phyloP scores from a whole-genome alignment of 2,797 vertebrate genomes.

The Leptatherina wallacei region DNA sequence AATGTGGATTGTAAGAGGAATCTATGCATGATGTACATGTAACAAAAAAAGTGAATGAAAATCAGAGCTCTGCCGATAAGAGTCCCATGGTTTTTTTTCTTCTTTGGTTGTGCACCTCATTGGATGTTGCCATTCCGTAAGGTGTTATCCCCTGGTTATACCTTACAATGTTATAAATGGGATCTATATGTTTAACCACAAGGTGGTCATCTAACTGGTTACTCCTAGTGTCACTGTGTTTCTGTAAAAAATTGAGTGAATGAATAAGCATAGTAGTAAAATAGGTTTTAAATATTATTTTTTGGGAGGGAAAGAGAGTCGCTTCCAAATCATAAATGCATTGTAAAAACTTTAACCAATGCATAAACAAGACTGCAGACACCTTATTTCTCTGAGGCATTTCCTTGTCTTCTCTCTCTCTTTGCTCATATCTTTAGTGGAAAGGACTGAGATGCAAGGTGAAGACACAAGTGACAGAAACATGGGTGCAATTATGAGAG shows the following conservation, averaged over 20 bases:
- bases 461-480: slow-evolving; percentile 11
- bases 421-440: not conserved
- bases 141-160: too few species aligned
- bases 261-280: not conserved
- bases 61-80: too few species aligned
- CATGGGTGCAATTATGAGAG: not conserved
- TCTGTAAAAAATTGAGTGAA: not conserved
- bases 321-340: not conserved
- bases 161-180: too few species aligned
- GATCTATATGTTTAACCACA: too few species aligned
- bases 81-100: too few species aligned
- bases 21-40: too few species aligned
- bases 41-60: too few species aligned
- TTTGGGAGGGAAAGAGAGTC: not conserved
- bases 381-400: accelerated
- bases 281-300: not conserved
- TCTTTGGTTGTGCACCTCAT: too few species aligned
- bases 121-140: too few species aligned
- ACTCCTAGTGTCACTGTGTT: not conserved
- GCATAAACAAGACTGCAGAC: not conserved
- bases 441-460: not conserved
- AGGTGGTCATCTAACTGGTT: not conserved
- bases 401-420: not conserved
- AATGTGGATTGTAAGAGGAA: too few species aligned
- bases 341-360: accelerated